A percentile compares a stretch with the other conserved stretches of the same genome.
Conservation (phyloP, 1,140 invertebrate genomes). For the Procambarus virginalis region DNA sequence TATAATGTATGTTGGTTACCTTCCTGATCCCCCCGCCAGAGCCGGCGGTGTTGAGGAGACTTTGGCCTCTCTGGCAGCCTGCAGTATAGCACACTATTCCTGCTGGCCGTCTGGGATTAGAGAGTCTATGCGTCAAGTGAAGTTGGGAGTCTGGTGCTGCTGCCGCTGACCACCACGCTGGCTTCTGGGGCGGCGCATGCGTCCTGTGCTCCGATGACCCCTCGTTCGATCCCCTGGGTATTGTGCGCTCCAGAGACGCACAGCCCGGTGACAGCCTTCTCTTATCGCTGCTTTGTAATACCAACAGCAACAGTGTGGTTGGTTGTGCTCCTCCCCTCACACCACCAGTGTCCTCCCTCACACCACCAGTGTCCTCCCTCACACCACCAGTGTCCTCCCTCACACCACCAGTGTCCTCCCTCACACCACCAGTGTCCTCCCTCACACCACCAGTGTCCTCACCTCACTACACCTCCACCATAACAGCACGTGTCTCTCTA, state of each 20-base stretch:
- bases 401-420: neutral
- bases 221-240: slow-evolving; percentile 32
- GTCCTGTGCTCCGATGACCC: slow-evolving; percentile 25
- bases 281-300: neutral
- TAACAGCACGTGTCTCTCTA: too few relatives aligned
- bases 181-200: neutral
- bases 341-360: neutral
- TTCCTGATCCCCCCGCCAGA: slow-evolving; percentile 35
- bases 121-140: slow-evolving; percentile 53
- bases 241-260: slow-evolving; percentile 23
- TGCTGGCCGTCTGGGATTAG: slow-evolving; percentile 19
- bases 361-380: too few relatives aligned
- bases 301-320: neutral
- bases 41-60: neutral
- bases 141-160: slow-evolving; percentile 11
- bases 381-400: neutral
- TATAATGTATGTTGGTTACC: slow-evolving; percentile 64
- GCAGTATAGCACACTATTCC: neutral
- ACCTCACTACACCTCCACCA: too few relatives aligned
- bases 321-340: neutral
- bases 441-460: too few relatives aligned
- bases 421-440: too few relatives aligned
- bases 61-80: slow-evolving; percentile 18
- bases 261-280: slow-evolving; percentile 1
- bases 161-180: slow-evolving; percentile 26